Conservation (phyloP, 2,113 vertebrate species). For the Atherinomorus stipes region DNA sequence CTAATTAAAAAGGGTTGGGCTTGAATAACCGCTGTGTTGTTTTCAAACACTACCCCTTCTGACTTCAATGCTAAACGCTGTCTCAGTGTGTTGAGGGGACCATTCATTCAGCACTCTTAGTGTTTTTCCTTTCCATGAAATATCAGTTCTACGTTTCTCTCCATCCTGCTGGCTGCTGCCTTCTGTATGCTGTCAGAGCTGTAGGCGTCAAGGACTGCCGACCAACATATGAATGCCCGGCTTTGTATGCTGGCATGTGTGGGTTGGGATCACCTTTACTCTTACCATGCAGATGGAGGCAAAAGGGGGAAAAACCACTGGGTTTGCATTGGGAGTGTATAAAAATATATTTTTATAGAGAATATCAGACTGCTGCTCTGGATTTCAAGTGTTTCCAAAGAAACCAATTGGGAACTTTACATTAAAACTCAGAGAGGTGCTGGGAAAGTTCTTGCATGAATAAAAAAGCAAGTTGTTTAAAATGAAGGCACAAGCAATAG, state of each 20-base stretch:
- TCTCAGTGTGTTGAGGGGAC: slow-evolving; percentile 36
- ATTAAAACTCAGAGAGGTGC: slow-evolving; percentile 12
- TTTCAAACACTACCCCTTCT: slow-evolving; percentile 50
- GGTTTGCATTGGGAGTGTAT: slow-evolving; percentile 17
- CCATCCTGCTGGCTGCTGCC: slow-evolving; percentile 60
- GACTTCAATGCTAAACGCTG: slow-evolving; percentile 29
- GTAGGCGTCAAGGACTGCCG: slow-evolving; percentile 57
- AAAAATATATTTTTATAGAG: slow-evolving; percentile 37
- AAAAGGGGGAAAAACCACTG: slow-evolving; percentile 28
- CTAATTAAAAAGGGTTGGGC: slow-evolving; percentile 23
- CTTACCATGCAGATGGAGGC: slow-evolving; percentile 47
- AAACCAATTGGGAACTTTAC: slow-evolving; percentile 23
- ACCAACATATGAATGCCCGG: slow-evolving; percentile 73
- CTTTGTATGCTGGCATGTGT: slow-evolving; percentile 74
- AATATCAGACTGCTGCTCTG: slow-evolving; percentile 19
- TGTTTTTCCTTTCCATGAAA: slow-evolving; percentile 70
- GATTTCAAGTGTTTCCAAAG: slow-evolving; percentile 36
- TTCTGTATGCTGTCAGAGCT: slow-evolving; percentile 53
- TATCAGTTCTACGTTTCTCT: slow-evolving; percentile 43
- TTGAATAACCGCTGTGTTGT: slow-evolving; percentile 50
- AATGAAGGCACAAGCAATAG: not conserved
- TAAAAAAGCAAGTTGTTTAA: slow-evolving; percentile 20
- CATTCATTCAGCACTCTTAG: slow-evolving; percentile 56
- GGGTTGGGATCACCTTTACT: slow-evolving; percentile 59
- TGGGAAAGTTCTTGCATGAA: slow-evolving; percentile 27